phyloP scores from a whole-genome alignment of 1,140 invertebrate species.

The Geopemphigus sp. region DNA sequence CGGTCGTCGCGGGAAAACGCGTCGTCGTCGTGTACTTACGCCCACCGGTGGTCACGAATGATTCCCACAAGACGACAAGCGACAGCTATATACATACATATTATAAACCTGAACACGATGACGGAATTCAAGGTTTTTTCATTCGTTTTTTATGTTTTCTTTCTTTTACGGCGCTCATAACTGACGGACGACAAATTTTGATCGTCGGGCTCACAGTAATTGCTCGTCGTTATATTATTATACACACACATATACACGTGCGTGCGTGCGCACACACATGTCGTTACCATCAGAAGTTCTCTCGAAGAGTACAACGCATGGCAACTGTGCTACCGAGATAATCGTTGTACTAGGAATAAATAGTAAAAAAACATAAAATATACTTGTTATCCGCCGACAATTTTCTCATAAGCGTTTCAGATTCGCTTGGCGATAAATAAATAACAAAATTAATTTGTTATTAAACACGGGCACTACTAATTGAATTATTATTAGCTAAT shows the following conservation, averaged over 20 bases:
- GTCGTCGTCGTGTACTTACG: not conserved
- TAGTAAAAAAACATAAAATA: not conserved
- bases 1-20: not conserved
- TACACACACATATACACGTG: not conserved
- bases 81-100: too few species aligned
- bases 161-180: not conserved
- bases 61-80: constrained; percentile 21
- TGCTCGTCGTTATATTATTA: constrained; percentile 9
- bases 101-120: too few species aligned
- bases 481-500: too few species aligned
- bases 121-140: constrained; percentile 4
- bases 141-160: constrained; percentile 4
- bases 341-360: not conserved
- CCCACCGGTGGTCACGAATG: constrained; percentile 42
- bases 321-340: not conserved
- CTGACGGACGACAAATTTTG: constrained; percentile 9
- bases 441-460: not conserved
- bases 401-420: not conserved
- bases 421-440: constrained; percentile 7
- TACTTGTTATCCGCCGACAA: not conserved
- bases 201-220: not conserved
- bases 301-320: not conserved
- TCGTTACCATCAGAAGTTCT: not conserved
- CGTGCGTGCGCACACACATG: not conserved
- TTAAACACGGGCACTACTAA: not conserved